Percentiles rank a stretch among this genome's conserved stretches.
phyloP scores from a whole-genome alignment of 2,888 invertebrate genomes.

The Nasonia oneida region DNA sequence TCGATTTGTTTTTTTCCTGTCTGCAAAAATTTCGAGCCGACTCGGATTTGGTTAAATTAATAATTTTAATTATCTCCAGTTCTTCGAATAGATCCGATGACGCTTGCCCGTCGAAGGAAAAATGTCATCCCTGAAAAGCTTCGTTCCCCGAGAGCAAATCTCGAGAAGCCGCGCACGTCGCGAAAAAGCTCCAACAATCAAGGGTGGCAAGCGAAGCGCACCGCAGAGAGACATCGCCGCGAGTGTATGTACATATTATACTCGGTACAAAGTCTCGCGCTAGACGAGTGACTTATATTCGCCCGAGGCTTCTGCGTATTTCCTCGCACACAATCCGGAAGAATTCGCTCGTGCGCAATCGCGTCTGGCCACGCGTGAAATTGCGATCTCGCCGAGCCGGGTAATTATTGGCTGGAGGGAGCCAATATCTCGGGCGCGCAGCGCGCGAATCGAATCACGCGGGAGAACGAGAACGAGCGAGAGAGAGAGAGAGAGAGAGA shows the following conservation, averaged over 20 bases:
- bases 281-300: background rate
- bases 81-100: too few species aligned
- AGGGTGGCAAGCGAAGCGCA: background rate
- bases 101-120: background rate
- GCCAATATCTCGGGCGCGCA: slow-evolving; percentile 54
- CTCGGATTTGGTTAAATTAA: background rate
- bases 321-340: slow-evolving; percentile 25
- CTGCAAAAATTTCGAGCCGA: slow-evolving; percentile 24
- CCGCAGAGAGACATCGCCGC: slow-evolving; percentile 13
- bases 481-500: background rate
- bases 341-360: slow-evolving; percentile 48
- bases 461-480: background rate
- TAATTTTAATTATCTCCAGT: too few species aligned
- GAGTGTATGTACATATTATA: background rate
- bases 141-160: slow-evolving; percentile 4
- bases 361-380: slow-evolving; percentile 74
- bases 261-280: background rate
- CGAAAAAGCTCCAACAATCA: background rate
- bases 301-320: background rate
- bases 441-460: slow-evolving; percentile 50
- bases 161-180: background rate
- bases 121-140: background rate
- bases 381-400: slow-evolving; percentile 69
- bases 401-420: slow-evolving; percentile 75
- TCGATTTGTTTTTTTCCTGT: slow-evolving; percentile 33